Evolutionary conservation across 2,113 vertebrate genomes (phyloP), one percentile per base, ranked within the genome.

Genomic region (Anolis carolinensis): DNA sequence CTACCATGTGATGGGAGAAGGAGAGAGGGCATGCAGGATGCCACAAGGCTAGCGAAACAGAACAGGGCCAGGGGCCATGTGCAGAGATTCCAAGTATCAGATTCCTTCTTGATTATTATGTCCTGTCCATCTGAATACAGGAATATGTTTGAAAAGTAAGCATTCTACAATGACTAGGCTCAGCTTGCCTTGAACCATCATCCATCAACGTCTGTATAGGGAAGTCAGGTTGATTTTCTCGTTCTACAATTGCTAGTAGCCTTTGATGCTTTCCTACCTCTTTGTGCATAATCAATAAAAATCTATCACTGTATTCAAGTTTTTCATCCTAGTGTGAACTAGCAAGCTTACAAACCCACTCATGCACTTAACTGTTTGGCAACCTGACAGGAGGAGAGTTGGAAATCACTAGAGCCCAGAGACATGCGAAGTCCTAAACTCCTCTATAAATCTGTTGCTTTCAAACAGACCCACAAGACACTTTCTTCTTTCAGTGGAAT

Each of bases 231-330:
- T 77, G 48, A 77, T 52, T 78, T 32, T 32, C 20, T 59, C 20
- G 32, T 59, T 78, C 76, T 59, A 32, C 20, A 55, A 18, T 59
- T 32, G 18, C 20, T n/a, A 32, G 50, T 59, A 7, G 20, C 32
- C 30, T 34, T 13, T 32, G n/a, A 32, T 59, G 52, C 59, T 78
- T 55, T 78, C n/a, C 76, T 34, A 59, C 50, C 76, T 55, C 76
- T 34, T n/a, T 78, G 76, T 74, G 72, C 44, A 23, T 32, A 52
- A 55, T 52, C 75, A 77, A 78, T 78, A 78, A 59, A 59, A 78
- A 59, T 78, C 7, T n/a, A 59, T 78, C 30, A 27, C 27, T 23
- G 30, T 78, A 32, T 76, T 50, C 74, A 76, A 50, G 13, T 50
- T 48, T 76, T 48, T 25, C 4, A 50, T 5, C 25, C 44, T 76